These are phyloP conservation scores for Grammomys surdaster DNA, from an alignment of 2,113 vertebrate genomes.

Conservation along the genomic window DNA sequence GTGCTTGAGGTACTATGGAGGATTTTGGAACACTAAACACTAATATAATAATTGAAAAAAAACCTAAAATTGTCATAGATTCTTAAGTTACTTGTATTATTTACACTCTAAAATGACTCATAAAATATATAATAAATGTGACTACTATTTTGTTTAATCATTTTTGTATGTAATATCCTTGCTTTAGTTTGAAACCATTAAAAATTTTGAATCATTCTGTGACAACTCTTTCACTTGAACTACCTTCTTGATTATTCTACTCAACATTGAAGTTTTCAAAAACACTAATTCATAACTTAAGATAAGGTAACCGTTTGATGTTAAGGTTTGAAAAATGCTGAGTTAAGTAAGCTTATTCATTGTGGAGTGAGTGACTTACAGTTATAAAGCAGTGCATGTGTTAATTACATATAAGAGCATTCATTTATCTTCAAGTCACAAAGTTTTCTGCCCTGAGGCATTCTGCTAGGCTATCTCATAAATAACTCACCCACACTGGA, in stretches of 20 bases:
- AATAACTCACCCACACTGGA: not conserved
- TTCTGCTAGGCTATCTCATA: not conserved
- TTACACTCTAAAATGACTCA: not conserved
- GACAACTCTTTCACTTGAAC: not conserved
- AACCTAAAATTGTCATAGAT: not conserved
- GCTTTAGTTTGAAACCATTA: not conserved
- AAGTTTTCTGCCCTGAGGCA: not conserved
- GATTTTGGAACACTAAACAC: not conserved
- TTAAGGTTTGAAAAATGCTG: not conserved
- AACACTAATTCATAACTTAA: not conserved
- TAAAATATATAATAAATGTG: conserved; percentile 18
- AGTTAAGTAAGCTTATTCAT: conserved; percentile 19
- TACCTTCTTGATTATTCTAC: not conserved
- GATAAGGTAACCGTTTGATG: not conserved
- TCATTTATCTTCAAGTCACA: not conserved
- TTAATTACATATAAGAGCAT: not conserved
- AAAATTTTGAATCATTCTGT: not conserved
- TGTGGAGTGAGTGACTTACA: not conserved
- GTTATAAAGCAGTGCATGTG: not conserved
- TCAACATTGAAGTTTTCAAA: not conserved
- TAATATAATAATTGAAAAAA: not conserved
- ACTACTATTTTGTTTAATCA: not conserved
- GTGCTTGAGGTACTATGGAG: conserved; percentile 17
- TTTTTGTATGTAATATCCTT: not conserved
- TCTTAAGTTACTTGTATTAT: not conserved